Base-by-base conservation (phyloP, 2,113 vertebrate genomes). In the Parotia lawesii region DNA sequence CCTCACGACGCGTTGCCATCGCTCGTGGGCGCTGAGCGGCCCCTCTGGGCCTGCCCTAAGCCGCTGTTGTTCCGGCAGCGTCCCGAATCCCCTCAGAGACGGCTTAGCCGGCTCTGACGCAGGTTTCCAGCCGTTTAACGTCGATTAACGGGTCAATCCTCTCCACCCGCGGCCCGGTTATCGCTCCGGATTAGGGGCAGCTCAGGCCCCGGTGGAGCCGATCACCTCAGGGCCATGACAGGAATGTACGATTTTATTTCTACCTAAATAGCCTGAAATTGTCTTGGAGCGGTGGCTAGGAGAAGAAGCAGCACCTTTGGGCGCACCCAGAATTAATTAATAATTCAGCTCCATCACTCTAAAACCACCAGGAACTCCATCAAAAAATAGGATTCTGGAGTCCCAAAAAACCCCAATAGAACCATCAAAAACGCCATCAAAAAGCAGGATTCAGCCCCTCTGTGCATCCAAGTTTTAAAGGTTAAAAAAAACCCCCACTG, bases 11-110 rank as follows among this genome's bases (percentile, higher is more conserved):
- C 2, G 14, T 2, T 28, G 38, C 61, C 18, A 5, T 10, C 2
- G 6, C 1, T 2, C 1, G 31, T 4, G 48, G 64, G 21, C 11
- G 10, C 11, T 0, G 6, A 3, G 65, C 2, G 48, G 3, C 16
- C 7, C 4, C 5, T 64, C 9, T 8, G 2, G 31, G 2, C 1
- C 1, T 11, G 4, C 6, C 33, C 27, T 86, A 25, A 75, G 53
- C n/a, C 37, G 5, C 18, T 2, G 2, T 1, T 6, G 22, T 9
- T 15, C 47, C 37, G 8, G 31, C 3, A 23, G 44, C 48, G 45
- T 1, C 78, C 65, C 15, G 69, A 94, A 91, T 86, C 90, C 82
- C 31, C 33, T 75, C 69, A 1, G 78, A 64, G 38, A 29, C 24
- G 38, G 87, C 37, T 93, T 80, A 94, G 62, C 15, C 22, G n/a